phyloP scores from a whole-genome alignment of 2,888 invertebrate genomes.

The Drosophila anceps region DNA sequence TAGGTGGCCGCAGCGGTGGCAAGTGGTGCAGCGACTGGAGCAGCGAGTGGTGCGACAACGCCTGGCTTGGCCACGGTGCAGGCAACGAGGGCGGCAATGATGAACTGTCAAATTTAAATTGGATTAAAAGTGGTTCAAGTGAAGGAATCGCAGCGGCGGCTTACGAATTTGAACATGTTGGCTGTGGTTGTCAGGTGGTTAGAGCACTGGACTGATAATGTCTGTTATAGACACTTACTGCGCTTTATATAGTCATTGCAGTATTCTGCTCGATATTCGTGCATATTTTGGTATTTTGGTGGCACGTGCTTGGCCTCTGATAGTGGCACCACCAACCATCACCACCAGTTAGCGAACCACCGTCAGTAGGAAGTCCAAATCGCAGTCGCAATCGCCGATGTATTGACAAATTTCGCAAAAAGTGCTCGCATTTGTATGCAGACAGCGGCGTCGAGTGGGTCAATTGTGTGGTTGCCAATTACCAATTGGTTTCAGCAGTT shows the following conservation, averaged over 20 bases:
- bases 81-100: slow-evolving; percentile 72
- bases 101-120: slow-evolving; percentile 50
- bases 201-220: slow-evolving; percentile 63
- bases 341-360: background rate
- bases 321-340: slow-evolving; percentile 16
- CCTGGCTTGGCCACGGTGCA: slow-evolving; percentile 74
- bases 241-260: slow-evolving; percentile 72
- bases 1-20: slow-evolving; percentile 84
- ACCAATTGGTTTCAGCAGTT: slow-evolving; percentile 35
- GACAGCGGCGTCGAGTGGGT: slow-evolving; percentile 22
- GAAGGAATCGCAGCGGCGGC: slow-evolving; percentile 35
- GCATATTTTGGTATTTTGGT: slow-evolving; percentile 44
- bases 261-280: slow-evolving; percentile 47
- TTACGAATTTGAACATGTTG: slow-evolving; percentile 83
- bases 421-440: slow-evolving; percentile 63
- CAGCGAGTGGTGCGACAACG: slow-evolving; percentile 60
- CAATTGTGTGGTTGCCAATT: slow-evolving; percentile 43
- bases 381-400: slow-evolving; percentile 17
- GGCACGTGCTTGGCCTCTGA: slow-evolving; percentile 54
- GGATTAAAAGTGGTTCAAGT: too few species aligned
- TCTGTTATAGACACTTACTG: slow-evolving; percentile 14
- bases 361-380: slow-evolving; percentile 49
- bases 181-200: slow-evolving; percentile 51
- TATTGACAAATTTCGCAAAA: slow-evolving; percentile 46
- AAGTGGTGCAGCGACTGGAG: slow-evolving; percentile 61